Percentiles rank a stretch among this genome's conserved stretches.
phyloP scores from a whole-genome alignment of 2,113 vertebrate species.

The Boleophthalmus pectinirostris region DNA sequence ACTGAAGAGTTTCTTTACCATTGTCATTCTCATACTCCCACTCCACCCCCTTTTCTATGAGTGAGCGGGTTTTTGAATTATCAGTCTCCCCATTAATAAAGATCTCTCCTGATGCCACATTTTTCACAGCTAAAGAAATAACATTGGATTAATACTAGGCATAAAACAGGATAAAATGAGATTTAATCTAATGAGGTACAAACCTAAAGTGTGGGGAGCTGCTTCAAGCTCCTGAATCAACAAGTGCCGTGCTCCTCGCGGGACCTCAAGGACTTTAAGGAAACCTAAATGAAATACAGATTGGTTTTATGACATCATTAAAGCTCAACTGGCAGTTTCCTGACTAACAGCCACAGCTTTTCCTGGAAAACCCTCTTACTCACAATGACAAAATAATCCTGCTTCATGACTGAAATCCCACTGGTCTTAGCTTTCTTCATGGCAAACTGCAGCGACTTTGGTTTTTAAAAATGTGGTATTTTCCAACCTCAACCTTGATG shows the following conservation, averaged over 20 bases:
- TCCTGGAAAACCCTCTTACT: slow-evolving; percentile 24
- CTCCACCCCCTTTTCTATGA: slow-evolving; percentile 93
- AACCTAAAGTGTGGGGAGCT: slow-evolving; percentile 87
- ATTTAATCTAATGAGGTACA: slow-evolving; percentile 18
- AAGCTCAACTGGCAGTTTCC: slow-evolving; percentile 24
- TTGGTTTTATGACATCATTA: slow-evolving; percentile 25
- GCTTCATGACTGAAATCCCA: slow-evolving; percentile 13
- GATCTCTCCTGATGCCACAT: slow-evolving; percentile 86
- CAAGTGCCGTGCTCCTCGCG: slow-evolving; percentile 90
- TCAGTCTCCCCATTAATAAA: slow-evolving; percentile 89
- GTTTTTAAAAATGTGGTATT: slow-evolving; percentile 8
- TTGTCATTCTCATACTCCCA: slow-evolving; percentile 95
- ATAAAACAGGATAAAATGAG: background rate
- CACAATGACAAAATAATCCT: slow-evolving; percentile 9
- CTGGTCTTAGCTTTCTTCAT: slow-evolving; percentile 9
- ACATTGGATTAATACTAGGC: background rate
- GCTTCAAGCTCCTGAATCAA: slow-evolving; percentile 90
- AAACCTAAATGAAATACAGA: slow-evolving; percentile 79
- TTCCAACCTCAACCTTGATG: slow-evolving; percentile 17
- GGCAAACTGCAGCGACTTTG: slow-evolving; percentile 27
- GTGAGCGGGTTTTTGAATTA: slow-evolving; percentile 81
- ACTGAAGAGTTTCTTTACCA: slow-evolving; percentile 89
- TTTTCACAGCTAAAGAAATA: slow-evolving; percentile 85
- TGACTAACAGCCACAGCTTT: slow-evolving; percentile 17
- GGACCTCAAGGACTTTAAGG: slow-evolving; percentile 95